Evolutionary conservation across 2,113 vertebrate species (phyloP), one percentile per base, ranked within the genome.

Genomic region (Pachypanchax playfairii): DNA sequence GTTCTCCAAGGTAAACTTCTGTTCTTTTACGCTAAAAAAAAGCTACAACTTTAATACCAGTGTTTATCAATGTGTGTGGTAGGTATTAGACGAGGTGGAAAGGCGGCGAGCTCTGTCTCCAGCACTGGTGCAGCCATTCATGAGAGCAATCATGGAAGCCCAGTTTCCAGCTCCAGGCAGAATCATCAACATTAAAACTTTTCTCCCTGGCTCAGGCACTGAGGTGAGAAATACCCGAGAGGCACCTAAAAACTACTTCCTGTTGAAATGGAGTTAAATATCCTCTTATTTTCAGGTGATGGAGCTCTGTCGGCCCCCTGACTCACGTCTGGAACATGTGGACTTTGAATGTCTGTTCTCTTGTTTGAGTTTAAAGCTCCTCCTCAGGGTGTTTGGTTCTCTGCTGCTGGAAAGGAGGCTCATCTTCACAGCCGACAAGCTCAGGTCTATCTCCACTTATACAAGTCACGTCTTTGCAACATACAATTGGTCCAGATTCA

Each of bases 61-160:
- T 56, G 14, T 47, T 18, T 51, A 6, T 22, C 9, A 54, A 5
- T 50, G 53, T 57, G 13, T 13, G 0, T 29, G 82, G 0, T 9
- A 96, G 95, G 95, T 97, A 75, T 78, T 97, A 83, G 95, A 96
- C 64, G 96, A 96, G 65, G 95, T 96, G 65, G 95, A 96, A 84
- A 95, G 95, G 66, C 90, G 95, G 42, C 86, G 95, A 33, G 93
- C 93, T 46, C 90, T 97, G 80, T 97, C 96, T 11, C 94, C 96
- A 0, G 96, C 95, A 6, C 89, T 97, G 64, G 95, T 96, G 17
- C 96, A 96, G 83, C 96, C 96, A 20, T 94, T 97, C 46, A 96
- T 97, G 96, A 93, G 96, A 79, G 95, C 94, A 35, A 94, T 97
- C 75, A 95, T 97, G 94, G 96, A 97, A 73, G 96, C 96, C 52